A percentile compares a stretch with the other conserved stretches of the same genome.
Conservation (phyloP, 2,797 vertebrate species). For the Trachops cirrhosus region DNA sequence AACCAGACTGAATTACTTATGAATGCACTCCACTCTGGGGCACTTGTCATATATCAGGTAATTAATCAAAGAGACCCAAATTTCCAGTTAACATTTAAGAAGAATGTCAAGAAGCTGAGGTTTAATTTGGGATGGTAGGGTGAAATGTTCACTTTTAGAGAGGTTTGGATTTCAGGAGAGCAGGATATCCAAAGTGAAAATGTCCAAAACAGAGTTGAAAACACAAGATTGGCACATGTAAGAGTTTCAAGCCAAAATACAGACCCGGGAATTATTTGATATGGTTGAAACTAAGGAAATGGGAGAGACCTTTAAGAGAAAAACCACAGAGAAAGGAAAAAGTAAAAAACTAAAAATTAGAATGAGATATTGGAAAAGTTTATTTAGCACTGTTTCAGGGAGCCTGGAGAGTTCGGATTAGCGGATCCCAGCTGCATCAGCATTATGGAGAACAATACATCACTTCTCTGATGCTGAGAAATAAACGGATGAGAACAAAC, state of each 20-base stretch:
- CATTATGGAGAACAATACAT: not conserved
- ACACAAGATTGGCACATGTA: not conserved
- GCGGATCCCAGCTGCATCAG: not conserved
- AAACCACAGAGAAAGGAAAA: not conserved
- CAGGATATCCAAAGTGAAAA: not conserved
- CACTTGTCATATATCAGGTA: not conserved
- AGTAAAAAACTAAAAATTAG: not conserved
- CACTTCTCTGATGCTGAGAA: not conserved
- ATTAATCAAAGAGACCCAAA: not conserved
- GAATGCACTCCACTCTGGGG: not conserved
- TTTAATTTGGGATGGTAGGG: not conserved
- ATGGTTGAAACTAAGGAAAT: not conserved
- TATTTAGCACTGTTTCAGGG: not conserved
- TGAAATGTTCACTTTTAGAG: not conserved
- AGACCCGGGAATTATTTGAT: not conserved
- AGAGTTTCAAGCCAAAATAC: not conserved
- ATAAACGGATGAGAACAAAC: not conserved
- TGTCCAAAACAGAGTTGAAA: not conserved
- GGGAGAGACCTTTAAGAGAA: not conserved
- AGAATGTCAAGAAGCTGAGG: not conserved
- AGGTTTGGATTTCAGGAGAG: not conserved
- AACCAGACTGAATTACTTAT: not conserved
- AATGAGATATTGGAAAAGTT: not conserved
- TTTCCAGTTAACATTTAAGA: slow-evolving; percentile 3
- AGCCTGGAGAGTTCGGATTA: not conserved